Base-by-base conservation (phyloP, 2,797 vertebrate genomes). In the Gambusia yucatana region DNA sequence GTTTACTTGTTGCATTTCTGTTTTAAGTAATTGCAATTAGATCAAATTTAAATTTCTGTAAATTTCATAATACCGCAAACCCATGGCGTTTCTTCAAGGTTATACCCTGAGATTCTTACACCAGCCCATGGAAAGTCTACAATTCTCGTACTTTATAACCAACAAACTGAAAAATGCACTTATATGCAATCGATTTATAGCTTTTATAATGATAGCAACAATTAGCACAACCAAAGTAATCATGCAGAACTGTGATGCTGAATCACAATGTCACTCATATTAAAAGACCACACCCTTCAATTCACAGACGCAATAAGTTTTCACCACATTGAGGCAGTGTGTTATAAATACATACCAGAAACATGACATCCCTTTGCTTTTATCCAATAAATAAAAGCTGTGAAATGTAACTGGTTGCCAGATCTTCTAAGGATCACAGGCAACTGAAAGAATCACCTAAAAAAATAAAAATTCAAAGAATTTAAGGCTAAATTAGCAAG, bases 251-350 rank as follows among this genome's bases (percentile, higher is more conserved):
- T 2, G 30, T 76, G 70, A 55, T 6, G 77, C 61, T 77, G 25
- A 30, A 78, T 47, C 13, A 3, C n/a, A 71, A 73, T 41, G 63
- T 33, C 8, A 77, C 39, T n/a, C 72, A 84, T 82, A 76, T 61
- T 85, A 25, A 70, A 61, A 39, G 78, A 36, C 52, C 4, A 50
- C 72, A 80, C 10, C 46, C 47, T 79, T 61, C 30, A 67, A 76
- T 78, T 78, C 41, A 83, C 80, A 86, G 78, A 63, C 13, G 90
- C 89, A 88, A 85, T 88, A 81, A 63, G 33, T 74, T 86, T 86
- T 86, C 77, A 85, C 93, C 92, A 93, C 87, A 84, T 33, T 85
- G 87, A 71, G 87, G 91, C 83, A 92, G 85, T 84, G 80, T 41
- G 80, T n/a, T 52, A 72, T 33, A 73, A 77, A 71, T 39, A 14